Evolutionary conservation across 2,113 vertebrate genomes (phyloP), one percentile per base, ranked within the genome.

Genomic region (Alectura lathami): DNA sequence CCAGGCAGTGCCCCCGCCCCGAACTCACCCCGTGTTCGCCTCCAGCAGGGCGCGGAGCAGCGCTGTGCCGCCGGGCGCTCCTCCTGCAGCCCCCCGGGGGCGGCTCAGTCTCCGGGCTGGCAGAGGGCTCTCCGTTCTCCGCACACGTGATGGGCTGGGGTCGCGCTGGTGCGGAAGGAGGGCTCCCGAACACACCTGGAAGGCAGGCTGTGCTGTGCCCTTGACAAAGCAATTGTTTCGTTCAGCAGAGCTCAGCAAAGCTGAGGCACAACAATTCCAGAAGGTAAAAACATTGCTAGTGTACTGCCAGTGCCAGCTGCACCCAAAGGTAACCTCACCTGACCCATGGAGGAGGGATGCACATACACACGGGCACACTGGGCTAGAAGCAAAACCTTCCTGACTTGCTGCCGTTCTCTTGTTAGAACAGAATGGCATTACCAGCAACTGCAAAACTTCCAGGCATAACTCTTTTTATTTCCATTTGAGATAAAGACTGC

Each of bases 101-200:
- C 16, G 96, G 94, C 76, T 98, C 98, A 11, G 91, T 67, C 48
- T 69, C 94, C 73, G 93, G 89, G 82, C 86, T 96, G 42, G 69
- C 22, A 54, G 91, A 84, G 93, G 4, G 24, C 81, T 97, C 97
- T 13, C 97, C 97, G 73, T 94, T 98, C 86, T 97, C 97, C 43
- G 93, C 76, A 89, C 97, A 93, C 24, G 88, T 18, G 76, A 95
- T 2, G 73, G 97, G 88, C 57, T 96, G 97, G 79, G n/a, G 94
- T 78, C 56, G 60, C 15, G 96, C 73, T 66, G 53, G 91, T 45
- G 76, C 93, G 14, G 96, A 70, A 76, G 97, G 85, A 74, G 95
- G 85, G 60, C 59, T 97, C 83, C 98, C 98, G 96, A 99, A 99
- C 91, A 99, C 98, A 86, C 99, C 99, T 99, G 95, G 4, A 97